phyloP scores from a whole-genome alignment of 2,888 invertebrate genomes.

The Crocallis elinguaria region DNA sequence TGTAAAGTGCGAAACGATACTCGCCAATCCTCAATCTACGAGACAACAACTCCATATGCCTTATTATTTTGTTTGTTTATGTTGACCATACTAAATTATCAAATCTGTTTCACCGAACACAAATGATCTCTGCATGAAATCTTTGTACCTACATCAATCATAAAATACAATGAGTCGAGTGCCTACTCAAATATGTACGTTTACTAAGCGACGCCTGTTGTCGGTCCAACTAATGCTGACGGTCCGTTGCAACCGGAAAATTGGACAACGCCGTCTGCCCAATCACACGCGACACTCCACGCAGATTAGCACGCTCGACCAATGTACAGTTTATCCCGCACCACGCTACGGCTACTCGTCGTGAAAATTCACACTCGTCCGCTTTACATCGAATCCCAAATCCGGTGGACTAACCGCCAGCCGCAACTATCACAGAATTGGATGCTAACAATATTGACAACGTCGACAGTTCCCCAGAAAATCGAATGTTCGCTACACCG shows the following conservation, averaged over 20 bases:
- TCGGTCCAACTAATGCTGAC: constrained; percentile 71
- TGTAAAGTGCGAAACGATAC: too few species aligned
- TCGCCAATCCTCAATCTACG: too few species aligned
- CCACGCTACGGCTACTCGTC: constrained; percentile 48
- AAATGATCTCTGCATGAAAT: constrained; percentile 25
- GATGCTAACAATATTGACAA: constrained; percentile 50
- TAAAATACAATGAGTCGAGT: constrained; percentile 26
- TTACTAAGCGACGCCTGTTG: constrained; percentile 67
- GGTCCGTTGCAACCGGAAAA: constrained; percentile 75
- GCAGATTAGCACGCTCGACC: constrained; percentile 80
- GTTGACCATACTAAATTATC: background rate
- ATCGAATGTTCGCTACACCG: constrained; percentile 51
- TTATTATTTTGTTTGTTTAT: too few species aligned
- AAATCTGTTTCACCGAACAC: constrained; percentile 11
- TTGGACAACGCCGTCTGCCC: constrained; percentile 80
- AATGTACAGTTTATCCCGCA: constrained; percentile 62
- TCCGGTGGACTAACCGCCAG: constrained; percentile 44
- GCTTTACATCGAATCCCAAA: constrained; percentile 68
- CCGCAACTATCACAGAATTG: constrained; percentile 63
- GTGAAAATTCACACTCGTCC: constrained; percentile 66
- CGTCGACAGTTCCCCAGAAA: constrained; percentile 48
- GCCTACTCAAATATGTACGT: constrained; percentile 57
- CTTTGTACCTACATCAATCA: constrained; percentile 32
- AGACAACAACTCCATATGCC: too few species aligned
- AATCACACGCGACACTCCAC: constrained; percentile 83